Conservation (phyloP, 2,888 invertebrate genomes). For the Euphydryas editha region DNA sequence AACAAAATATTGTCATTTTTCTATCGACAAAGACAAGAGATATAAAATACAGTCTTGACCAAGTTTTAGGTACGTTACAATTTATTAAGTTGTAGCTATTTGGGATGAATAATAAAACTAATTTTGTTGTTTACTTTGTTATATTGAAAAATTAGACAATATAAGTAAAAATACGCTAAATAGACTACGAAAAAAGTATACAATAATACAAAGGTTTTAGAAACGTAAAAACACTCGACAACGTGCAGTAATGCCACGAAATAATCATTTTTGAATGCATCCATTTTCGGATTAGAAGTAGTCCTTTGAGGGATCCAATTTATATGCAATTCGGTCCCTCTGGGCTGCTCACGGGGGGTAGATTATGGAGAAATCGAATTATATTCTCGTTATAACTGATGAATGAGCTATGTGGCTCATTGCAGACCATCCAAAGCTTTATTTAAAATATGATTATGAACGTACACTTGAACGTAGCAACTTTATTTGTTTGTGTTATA, state of each 20-base stretch:
- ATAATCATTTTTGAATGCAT: constrained; percentile 33
- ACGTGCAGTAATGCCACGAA: constrained; percentile 6
- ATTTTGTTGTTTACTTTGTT: no score
- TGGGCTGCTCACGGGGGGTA: constrained; percentile 36
- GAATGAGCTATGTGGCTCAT: constrained; percentile 34
- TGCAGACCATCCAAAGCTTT: constrained; percentile 28
- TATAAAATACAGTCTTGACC: no score
- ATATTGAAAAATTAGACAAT: no score
- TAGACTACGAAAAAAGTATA: neutral
- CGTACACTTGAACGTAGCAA: constrained; percentile 4
- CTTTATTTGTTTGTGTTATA: constrained; percentile 14
- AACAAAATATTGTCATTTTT: no score
- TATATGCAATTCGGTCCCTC: constrained; percentile 42
- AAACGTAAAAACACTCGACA: neutral
- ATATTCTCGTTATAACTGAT: constrained; percentile 44
- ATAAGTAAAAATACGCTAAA: neutral
- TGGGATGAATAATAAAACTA: no score
- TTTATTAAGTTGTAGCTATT: no score
- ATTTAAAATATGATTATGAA: constrained; percentile 32
- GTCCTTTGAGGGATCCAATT: constrained; percentile 40
- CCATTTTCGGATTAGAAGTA: constrained; percentile 33
- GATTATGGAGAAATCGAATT: constrained; percentile 46
- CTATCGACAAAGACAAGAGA: no score
- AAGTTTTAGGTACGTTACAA: no score
- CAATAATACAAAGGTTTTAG: neutral